Conservation (phyloP, 2,888 invertebrate species). For the Uloborus plumipes region DNA sequence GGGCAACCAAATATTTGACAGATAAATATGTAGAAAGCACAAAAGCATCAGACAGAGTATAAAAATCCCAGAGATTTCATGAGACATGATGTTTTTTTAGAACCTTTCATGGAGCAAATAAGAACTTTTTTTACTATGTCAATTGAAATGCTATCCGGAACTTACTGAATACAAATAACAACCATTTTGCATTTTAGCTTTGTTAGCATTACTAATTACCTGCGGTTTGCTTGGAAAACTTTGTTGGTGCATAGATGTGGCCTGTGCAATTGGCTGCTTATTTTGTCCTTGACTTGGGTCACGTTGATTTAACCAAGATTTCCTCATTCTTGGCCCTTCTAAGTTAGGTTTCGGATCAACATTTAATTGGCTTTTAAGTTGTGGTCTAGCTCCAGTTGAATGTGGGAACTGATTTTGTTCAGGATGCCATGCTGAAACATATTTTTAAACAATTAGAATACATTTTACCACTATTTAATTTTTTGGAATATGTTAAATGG, state of each 20-base stretch:
- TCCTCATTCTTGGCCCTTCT: constrained; percentile 22
- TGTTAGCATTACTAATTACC: constrained; percentile 8
- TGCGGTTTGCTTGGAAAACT: constrained; percentile 29
- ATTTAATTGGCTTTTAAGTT: constrained; percentile 26
- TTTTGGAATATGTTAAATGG: no score
- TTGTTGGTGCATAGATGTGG: constrained; percentile 23
- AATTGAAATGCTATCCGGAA: no score
- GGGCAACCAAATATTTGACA: no score
- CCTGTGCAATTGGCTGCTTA: constrained; percentile 23
- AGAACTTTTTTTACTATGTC: no score
- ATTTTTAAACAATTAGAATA: constrained; percentile 10
- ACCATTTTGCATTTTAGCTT: no score
- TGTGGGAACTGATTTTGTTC: constrained; percentile 51
- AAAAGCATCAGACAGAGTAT: no score
- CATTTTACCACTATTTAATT: background rate
- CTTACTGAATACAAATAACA: no score
- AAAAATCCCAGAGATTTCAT: no score
- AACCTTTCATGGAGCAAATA: no score
- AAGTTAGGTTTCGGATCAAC: constrained; percentile 26
- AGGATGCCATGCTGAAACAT: constrained; percentile 39
- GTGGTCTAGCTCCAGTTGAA: constrained; percentile 28
- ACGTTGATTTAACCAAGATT: constrained; percentile 31
- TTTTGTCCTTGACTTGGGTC: constrained; percentile 25
- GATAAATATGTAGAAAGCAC: no score
- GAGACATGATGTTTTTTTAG: no score